Evolutionary conservation across 2,113 vertebrate genomes (phyloP), one percentile per base, ranked within the genome.

Genomic region (Crotalus horridus): DNA sequence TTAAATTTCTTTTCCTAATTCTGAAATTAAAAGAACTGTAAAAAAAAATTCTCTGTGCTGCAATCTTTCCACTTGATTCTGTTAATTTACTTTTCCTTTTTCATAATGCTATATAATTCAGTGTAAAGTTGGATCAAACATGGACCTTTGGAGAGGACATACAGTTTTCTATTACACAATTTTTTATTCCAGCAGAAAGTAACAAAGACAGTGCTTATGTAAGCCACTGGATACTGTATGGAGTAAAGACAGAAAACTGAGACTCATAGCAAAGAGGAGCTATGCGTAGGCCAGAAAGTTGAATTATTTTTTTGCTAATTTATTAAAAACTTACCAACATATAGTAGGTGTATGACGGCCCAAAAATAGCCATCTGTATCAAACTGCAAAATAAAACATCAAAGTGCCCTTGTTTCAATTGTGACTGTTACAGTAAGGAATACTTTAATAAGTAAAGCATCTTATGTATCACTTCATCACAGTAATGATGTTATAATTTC

Each of bases 291-390:
- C 91, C 81, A 43, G 92, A 64, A 33, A 93, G 6, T 86, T 93
- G 94, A 89, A 90, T 87, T 56, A 74, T 91, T 88, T 59, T 1
- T 58, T 46, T 46, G 91, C 87, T 43, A 9, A 43, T 69, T 92
- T 94, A 88, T 88, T 92, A 89, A 93, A 93, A 29, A 98, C 99
- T 98, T 97, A 99, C 99, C 99, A 89, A 98, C 96, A 95, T 98
- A 99, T 94, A 97, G 13, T 87, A 98, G 96, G 92, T 99, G 99
- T 95, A 98, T 95, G 6, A 98, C 46, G 54, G 98, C 99, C 99
- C 99, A 99, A 46, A 98, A 96, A 96, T 99, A 99, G 93, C 98
- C 98, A 0, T 97, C 97, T 90, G 94, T 93, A 97, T 99, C 98
- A 97, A 99, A 98, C 99, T 99, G 97, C 81, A 98, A 98, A 48